phyloP scores from a whole-genome alignment of 2,797 vertebrate genomes.

The Sylvilagus floridanus region DNA sequence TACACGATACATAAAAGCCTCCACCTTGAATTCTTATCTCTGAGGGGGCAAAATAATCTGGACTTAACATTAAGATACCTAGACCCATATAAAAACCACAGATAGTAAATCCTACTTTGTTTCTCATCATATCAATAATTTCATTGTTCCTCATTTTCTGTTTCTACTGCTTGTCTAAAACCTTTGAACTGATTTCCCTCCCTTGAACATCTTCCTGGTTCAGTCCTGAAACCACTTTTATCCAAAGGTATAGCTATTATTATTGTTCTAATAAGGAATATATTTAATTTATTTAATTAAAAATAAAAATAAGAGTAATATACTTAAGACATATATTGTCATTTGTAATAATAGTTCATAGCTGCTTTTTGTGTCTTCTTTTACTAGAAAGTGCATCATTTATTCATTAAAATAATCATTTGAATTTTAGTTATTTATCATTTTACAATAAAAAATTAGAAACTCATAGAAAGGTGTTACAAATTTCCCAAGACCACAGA shows the following conservation, averaged over 20 bases:
- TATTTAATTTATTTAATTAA: slow-evolving; percentile 1
- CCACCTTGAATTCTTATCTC: too few species aligned
- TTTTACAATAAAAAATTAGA: slow-evolving; percentile 19
- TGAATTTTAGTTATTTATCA: slow-evolving; percentile 12
- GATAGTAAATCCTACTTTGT: background rate
- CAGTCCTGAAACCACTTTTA: background rate
- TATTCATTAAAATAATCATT: slow-evolving; percentile 11
- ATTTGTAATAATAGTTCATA: background rate
- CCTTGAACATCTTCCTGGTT: background rate
- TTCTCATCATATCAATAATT: background rate
- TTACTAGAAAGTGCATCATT: background rate
- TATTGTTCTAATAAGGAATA: background rate
- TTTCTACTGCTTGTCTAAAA: background rate
- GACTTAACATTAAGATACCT: too few species aligned
- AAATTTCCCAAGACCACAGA: background rate
- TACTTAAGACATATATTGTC: background rate
- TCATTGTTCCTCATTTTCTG: background rate
- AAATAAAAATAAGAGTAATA: background rate
- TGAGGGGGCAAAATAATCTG: too few species aligned
- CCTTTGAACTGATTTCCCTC: background rate
- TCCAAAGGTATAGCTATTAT: background rate
- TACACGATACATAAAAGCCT: too few species aligned
- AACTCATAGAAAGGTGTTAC: background rate
- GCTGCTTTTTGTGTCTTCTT: background rate
- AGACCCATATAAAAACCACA: too few species aligned